These are phyloP conservation scores for Ichneumoninae sp. DNA, from an alignment of 2,888 invertebrate species.

Conservation along the genomic window DNA sequence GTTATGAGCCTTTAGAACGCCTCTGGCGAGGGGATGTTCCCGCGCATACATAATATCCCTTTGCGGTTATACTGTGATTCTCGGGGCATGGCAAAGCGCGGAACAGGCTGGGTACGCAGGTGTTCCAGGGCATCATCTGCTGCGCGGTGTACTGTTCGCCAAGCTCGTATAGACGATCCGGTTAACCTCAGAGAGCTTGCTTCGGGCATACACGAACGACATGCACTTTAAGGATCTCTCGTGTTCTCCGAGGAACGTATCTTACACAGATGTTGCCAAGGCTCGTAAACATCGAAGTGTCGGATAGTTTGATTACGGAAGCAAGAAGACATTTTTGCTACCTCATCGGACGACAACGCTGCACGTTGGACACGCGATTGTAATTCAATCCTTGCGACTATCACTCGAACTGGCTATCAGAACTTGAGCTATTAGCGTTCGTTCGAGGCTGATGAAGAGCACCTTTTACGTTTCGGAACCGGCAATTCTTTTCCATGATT, in stretches of 20 bases:
- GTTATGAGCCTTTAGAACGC: slow-evolving; percentile 1
- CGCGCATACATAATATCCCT: slow-evolving; percentile 5
- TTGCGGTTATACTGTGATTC: slow-evolving; percentile 13
- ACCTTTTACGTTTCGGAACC: not conserved
- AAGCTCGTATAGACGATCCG: slow-evolving; percentile 6
- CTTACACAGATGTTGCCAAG: slow-evolving; percentile 20
- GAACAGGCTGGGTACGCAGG: slow-evolving; percentile 29
- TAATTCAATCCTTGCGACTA: not conserved
- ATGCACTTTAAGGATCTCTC: slow-evolving; percentile 12
- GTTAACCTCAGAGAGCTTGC: slow-evolving; percentile 31
- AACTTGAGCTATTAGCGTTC: not conserved
- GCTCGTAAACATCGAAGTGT: slow-evolving; percentile 41
- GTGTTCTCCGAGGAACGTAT: slow-evolving; percentile 31
- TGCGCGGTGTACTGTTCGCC: slow-evolving; percentile 11
- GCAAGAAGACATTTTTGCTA: slow-evolving; percentile 15
- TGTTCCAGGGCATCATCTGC: slow-evolving; percentile 25
- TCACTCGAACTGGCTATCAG: not conserved
- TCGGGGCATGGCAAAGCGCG: not conserved
- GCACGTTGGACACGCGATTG: not conserved
- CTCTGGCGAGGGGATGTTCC: slow-evolving; percentile 3
- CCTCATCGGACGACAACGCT: slow-evolving; percentile 1
- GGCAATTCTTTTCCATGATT: not conserved
- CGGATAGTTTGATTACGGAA: slow-evolving; percentile 47
- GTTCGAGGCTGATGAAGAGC: not conserved
- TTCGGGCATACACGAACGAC: slow-evolving; percentile 16